Base-by-base conservation (phyloP, 2,888 invertebrate species). In the Oxytorus armatus region DNA sequence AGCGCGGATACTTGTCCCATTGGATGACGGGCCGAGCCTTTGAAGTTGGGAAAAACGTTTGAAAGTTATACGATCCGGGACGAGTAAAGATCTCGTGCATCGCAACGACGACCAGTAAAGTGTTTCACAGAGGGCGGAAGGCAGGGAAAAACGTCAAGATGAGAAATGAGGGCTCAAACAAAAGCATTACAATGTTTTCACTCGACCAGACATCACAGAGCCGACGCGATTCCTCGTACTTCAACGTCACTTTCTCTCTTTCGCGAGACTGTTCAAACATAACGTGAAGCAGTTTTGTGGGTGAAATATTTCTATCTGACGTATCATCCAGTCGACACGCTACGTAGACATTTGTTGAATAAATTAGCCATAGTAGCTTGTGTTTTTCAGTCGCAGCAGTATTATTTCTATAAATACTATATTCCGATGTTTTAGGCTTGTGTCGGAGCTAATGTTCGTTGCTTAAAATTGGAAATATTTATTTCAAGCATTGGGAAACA, bases 41-140 rank as follows among this genome's bases (percentile, higher is more conserved):
- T 77, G 70, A 77, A 72, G 70, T 65, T n/a, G 14, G 11, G 47
- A n/a, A 72, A 77, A 70, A 70, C 61, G 61, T 53, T 68, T 61
- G 44, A 59, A 66, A 51, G 36, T 61, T 33, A 33, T 25, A 61
- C 23, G 25, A 55, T 14, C 57, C 10, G 44, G 53, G 53, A 7
- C 10, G 21, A n/a, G 39, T n/a, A 16, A 23, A 44, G 16, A 23
- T 47, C 49, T 49, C 39, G 49, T 14, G 1, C 39, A 18, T 18
- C 21, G 42, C 11, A 29, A n/a, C 1, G 36, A 8, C 11, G 68
- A 36, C 21, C 36, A 68, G 14, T 4, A 16, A 11, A 49, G 14
- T 11, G 25, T 25, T 29, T 44, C 2, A n/a, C 16, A 14, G 10
- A 23, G 25, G 8, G 10, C 10, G 36, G 23, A 61, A 23, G 14